A percentile compares a stretch with the other conserved stretches of the same genome.
phyloP scores from a whole-genome alignment of 2,113 vertebrate species.

The Galemys pyrenaicus region DNA sequence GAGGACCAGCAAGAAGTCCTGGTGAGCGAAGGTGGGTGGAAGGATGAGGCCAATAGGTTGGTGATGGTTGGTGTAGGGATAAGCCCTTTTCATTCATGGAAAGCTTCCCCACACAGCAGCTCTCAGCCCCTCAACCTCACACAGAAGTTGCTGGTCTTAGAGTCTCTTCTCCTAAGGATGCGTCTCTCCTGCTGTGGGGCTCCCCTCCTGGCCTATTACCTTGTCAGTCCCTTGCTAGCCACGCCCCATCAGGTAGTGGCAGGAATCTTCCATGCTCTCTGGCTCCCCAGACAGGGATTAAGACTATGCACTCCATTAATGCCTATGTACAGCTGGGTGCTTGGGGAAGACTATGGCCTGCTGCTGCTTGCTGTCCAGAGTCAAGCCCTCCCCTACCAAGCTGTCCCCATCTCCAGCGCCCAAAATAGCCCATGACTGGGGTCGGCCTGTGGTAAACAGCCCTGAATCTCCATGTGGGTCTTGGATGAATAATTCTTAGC shows the following conservation, averaged over 20 bases:
- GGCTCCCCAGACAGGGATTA: no score
- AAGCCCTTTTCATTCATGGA: background rate
- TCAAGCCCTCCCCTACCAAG: background rate
- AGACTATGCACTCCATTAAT: rapidly evolving
- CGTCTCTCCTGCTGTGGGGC: background rate
- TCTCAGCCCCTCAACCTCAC: background rate
- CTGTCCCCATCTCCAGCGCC: background rate
- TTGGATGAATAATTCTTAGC: background rate
- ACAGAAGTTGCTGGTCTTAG: rapidly evolving
- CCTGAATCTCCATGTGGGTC: background rate
- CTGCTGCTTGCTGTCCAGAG: background rate
- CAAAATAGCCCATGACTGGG: background rate
- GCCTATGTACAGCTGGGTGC: rapidly evolving
- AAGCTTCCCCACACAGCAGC: background rate
- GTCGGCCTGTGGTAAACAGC: background rate
- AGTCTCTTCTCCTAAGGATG: background rate
- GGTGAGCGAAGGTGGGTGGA: no score
- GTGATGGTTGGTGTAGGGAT: background rate
- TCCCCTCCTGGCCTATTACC: background rate
- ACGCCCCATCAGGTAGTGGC: rapidly evolving
- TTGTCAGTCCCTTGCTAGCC: background rate
- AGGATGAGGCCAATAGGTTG: rapidly evolving
- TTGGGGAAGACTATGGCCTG: background rate
- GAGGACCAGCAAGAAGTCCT: background rate
- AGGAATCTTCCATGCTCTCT: background rate